Percentiles rank a stretch among this genome's conserved stretches.
Conservation (phyloP, 1,140 invertebrate genomes). For the Drosophila nigromelanica region DNA sequence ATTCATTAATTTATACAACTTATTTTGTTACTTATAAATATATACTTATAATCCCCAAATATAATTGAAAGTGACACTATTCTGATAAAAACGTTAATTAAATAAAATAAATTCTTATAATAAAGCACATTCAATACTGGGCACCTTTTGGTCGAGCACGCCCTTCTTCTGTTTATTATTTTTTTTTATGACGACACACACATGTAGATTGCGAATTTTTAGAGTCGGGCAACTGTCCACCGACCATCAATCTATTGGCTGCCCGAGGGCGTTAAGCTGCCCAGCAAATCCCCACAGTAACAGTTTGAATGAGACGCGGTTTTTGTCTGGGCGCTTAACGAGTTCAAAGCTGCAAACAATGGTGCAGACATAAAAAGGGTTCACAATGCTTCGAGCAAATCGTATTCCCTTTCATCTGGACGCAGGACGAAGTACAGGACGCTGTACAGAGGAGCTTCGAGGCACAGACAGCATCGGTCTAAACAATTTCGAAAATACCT, state of each 20-base stretch:
- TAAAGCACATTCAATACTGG: background rate
- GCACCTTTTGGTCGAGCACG: background rate
- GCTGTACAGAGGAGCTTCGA: conserved; percentile 40
- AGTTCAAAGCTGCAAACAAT: conserved; percentile 66
- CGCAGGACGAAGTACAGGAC: conserved; percentile 22
- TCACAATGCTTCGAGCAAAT: conserved; percentile 64
- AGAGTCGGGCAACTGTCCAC: conserved; percentile 64
- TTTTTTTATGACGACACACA: conserved; percentile 12
- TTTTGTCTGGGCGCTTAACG: conserved; percentile 68
- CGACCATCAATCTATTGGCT: conserved; percentile 76
- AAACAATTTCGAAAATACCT: conserved; percentile 6
- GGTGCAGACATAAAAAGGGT: conserved; percentile 75
- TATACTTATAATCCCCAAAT: too few relatives aligned
- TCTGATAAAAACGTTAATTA: too few relatives aligned
- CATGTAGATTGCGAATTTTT: conserved; percentile 63
- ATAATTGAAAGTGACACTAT: too few relatives aligned
- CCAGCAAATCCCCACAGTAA: conserved; percentile 55
- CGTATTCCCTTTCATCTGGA: conserved; percentile 70
- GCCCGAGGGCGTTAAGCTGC: conserved; percentile 64
- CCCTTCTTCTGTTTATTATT: background rate
- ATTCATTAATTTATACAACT: too few relatives aligned
- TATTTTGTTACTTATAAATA: too few relatives aligned
- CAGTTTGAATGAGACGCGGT: conserved; percentile 60
- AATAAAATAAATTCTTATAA: too few relatives aligned
- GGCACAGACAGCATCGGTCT: conserved; percentile 53